phyloP scores from a whole-genome alignment of 2,113 vertebrate genomes.

The Carassius auratus region DNA sequence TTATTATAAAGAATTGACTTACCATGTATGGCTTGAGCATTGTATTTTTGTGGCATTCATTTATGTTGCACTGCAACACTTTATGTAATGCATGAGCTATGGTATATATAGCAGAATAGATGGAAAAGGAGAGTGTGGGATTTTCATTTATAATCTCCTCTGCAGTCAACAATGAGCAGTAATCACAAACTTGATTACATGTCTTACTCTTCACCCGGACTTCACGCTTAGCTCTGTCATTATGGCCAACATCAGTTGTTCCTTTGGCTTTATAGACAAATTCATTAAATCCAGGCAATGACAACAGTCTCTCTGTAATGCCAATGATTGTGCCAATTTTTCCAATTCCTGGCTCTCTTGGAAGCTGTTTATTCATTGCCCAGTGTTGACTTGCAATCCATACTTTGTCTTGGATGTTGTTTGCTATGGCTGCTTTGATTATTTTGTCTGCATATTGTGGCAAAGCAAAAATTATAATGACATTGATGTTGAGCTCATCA shows the following conservation, averaged over 20 bases:
- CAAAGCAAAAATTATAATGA: constrained; percentile 69
- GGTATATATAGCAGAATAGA: constrained; percentile 63
- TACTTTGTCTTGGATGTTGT: constrained; percentile 77
- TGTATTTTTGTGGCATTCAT: constrained; percentile 65
- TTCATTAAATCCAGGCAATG: constrained; percentile 67
- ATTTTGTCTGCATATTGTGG: constrained; percentile 44
- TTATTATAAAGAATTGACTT: constrained; percentile 18
- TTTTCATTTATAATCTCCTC: neutral
- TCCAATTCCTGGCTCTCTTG: constrained; percentile 67
- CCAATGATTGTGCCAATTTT: constrained; percentile 78
- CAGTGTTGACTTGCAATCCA: constrained; percentile 83
- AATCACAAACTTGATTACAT: constrained; percentile 66
- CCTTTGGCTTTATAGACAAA: constrained; percentile 61
- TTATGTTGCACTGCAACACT: constrained; percentile 72
- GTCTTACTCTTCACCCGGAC: neutral
- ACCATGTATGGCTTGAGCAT: constrained; percentile 80
- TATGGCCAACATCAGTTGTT: neutral
- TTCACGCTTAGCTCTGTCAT: neutral
- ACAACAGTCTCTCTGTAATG: constrained; percentile 59
- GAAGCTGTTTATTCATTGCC: constrained; percentile 68
- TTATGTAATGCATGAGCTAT: constrained; percentile 22
- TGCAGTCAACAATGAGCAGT: constrained; percentile 44
- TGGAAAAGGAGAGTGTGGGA: constrained; percentile 67
- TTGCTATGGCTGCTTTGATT: constrained; percentile 72
- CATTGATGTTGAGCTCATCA: constrained; percentile 49